phyloP scores from a whole-genome alignment of 2,888 invertebrate genomes.

The Sialis fuliginosa region DNA sequence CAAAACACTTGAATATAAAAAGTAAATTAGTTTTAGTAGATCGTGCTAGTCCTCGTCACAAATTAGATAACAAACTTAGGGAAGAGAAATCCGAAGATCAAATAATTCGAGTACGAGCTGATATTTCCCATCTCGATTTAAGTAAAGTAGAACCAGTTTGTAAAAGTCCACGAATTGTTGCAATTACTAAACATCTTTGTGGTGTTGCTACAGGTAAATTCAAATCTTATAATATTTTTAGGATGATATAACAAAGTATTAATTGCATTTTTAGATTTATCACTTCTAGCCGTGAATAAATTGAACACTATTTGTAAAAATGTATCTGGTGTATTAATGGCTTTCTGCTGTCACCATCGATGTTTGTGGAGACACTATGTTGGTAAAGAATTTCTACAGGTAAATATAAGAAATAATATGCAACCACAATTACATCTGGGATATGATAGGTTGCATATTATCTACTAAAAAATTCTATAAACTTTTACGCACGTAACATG shows the following conservation, averaged over 20 bases:
- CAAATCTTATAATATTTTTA: no score
- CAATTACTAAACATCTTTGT: constrained; percentile 76
- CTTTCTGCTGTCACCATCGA: constrained; percentile 83
- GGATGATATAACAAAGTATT: no score
- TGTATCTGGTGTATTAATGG: constrained; percentile 46
- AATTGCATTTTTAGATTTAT: no score
- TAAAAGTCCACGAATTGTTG: constrained; percentile 37
- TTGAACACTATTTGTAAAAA: constrained; percentile 15
- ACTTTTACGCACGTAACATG: no score
- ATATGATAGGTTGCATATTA: neutral
- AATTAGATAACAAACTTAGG: constrained; percentile 46
- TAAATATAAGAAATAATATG: constrained; percentile 15
- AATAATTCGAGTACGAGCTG: constrained; percentile 53
- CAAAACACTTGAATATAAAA: constrained; percentile 27
- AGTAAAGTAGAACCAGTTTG: constrained; percentile 31
- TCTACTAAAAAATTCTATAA: neutral
- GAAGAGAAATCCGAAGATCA: constrained; percentile 21
- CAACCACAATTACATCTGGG: no score
- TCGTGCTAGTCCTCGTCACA: constrained; percentile 64
- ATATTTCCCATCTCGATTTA: constrained; percentile 62
- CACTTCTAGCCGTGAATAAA: no score
- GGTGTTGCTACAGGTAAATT: constrained; percentile 64
- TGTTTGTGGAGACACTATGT: constrained; percentile 55
- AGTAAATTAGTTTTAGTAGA: constrained; percentile 54
- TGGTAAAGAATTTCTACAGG: constrained; percentile 41